Conservation (phyloP, 2,113 vertebrate genomes). For the Willisornis vidua region DNA sequence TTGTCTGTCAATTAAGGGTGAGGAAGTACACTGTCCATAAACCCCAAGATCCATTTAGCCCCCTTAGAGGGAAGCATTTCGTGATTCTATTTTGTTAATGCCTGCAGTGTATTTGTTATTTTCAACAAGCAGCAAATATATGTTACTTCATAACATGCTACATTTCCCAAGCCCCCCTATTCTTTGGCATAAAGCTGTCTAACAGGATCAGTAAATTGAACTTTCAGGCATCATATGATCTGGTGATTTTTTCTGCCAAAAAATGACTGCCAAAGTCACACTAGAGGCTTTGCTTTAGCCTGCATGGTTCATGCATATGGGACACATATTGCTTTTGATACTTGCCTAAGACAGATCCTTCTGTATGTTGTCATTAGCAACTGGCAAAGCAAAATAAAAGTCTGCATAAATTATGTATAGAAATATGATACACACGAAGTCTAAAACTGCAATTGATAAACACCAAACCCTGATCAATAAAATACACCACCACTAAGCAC, state of each 20-base stretch:
- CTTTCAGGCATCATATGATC: neutral
- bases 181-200: neutral
- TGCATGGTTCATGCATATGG: neutral
- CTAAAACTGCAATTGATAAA: neutral
- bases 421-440: neutral
- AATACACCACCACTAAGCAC: neutral
- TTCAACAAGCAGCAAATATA: neutral
- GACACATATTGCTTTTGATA: constrained; percentile 22
- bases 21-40: neutral
- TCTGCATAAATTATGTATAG: neutral
- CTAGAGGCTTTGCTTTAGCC: constrained; percentile 1
- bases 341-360: constrained; percentile 31
- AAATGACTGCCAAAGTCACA: neutral
- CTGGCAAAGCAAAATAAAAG: constrained; percentile 20
- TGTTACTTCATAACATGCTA: neutral
- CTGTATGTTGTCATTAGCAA: constrained; percentile 48
- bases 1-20: neutral
- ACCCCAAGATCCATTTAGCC: neutral
- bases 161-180: neutral
- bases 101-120: neutral
- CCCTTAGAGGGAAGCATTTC: neutral
- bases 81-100: neutral
- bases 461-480: neutral
- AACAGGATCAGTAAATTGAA: neutral
- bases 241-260: neutral